phyloP scores from a whole-genome alignment of 1,140 invertebrate species.

The Cardiocondyla obscurior region DNA sequence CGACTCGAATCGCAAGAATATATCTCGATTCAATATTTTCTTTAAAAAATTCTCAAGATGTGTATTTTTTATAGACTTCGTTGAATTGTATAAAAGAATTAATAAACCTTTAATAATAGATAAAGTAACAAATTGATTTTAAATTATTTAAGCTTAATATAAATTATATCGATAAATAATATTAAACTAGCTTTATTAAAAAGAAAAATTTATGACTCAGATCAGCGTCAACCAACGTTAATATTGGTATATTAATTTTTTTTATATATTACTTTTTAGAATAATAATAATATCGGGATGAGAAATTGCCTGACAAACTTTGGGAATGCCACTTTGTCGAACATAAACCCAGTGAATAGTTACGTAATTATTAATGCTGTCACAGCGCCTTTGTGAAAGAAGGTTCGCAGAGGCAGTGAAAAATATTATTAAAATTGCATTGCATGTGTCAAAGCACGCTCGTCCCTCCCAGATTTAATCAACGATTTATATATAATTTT shows the following conservation, averaged over 20 bases:
- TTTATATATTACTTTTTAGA: constrained; percentile 30
- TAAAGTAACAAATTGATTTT: not conserved
- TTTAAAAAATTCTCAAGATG: not conserved
- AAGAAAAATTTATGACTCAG: not conserved
- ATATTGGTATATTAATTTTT: not conserved
- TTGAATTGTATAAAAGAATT: too few relatives aligned
- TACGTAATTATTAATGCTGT: constrained; percentile 22
- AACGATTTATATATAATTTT: constrained; percentile 3
- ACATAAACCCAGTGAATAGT: constrained; percentile 23
- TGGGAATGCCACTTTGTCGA: constrained; percentile 57
- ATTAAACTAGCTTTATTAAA: not conserved
- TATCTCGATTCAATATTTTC: not conserved
- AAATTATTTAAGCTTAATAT: not conserved
- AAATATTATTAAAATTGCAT: constrained; percentile 26
- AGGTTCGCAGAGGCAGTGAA: not conserved
- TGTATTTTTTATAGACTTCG: not conserved
- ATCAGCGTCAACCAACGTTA: constrained; percentile 63
- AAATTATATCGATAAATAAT: not conserved
- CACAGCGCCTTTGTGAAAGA: not conserved
- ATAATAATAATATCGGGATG: constrained; percentile 55
- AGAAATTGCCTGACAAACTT: constrained; percentile 70
- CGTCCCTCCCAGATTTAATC: not conserved
- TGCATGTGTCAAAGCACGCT: not conserved
- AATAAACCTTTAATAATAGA: not conserved
- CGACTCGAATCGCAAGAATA: not conserved